Percentiles rank a stretch among this genome's conserved stretches.
Evolutionary conservation across 2,113 vertebrate species (phyloP).

Genomic region (Apaloderma vittatum): DNA sequence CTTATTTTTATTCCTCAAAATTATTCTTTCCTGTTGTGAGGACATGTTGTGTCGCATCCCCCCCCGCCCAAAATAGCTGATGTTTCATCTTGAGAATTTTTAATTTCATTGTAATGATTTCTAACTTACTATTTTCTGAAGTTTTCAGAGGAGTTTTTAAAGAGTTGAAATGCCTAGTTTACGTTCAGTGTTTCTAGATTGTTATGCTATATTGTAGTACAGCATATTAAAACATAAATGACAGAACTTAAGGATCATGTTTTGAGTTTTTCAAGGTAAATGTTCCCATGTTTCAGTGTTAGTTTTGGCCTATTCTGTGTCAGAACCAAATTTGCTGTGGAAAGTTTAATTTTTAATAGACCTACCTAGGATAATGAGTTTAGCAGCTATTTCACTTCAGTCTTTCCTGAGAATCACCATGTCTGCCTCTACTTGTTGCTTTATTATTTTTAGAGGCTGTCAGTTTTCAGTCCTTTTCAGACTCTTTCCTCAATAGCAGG

Average conservation of each 20-base stretch:
- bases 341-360: not conserved
- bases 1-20: not conserved
- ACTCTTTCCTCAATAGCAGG: not conserved
- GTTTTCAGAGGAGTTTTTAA: not conserved
- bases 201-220: not conserved
- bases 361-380: not conserved
- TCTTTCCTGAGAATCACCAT: not conserved
- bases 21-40: not conserved
- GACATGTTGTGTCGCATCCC: too few species aligned
- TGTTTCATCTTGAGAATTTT: not conserved
- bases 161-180: not conserved
- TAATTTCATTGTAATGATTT: not conserved
- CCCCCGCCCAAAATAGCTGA: too few species aligned
- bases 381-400: not conserved
- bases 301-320: not conserved
- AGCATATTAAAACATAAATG: not conserved
- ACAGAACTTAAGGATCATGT: not conserved
- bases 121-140: not conserved
- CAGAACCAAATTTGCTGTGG: not conserved
- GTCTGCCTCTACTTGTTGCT: not conserved
- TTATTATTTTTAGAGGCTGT: slow-evolving; percentile 11
- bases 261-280: not conserved
- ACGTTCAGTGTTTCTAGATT: not conserved
- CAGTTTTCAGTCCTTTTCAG: slow-evolving; percentile 15
- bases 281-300: not conserved